Evolutionary conservation across 1,140 invertebrate species (phyloP).

Genomic region (Drosophila pandora): DNA sequence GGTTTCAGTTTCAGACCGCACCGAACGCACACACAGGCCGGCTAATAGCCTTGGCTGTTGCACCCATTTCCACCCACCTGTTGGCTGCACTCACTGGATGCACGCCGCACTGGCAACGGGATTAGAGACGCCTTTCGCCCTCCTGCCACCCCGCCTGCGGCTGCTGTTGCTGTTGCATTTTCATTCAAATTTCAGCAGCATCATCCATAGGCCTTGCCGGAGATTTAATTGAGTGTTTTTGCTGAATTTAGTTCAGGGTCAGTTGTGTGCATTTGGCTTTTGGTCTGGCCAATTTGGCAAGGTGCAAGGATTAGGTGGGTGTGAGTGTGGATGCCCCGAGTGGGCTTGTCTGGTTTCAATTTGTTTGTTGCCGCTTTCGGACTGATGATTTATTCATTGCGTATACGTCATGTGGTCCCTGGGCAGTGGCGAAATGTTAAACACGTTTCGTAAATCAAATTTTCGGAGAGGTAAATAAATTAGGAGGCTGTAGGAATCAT

Average conservation of each 20-base stretch:
- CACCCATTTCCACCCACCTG: slow-evolving; percentile 53
- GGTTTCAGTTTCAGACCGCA: slow-evolving; percentile 36
- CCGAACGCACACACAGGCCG: slow-evolving; percentile 6
- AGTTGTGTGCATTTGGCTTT: slow-evolving; percentile 60
- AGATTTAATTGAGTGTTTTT: slow-evolving; percentile 66
- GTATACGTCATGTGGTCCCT: slow-evolving; percentile 62
- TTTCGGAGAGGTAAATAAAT: slow-evolving; percentile 13
- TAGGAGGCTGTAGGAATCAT: not conserved
- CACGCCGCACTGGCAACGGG: slow-evolving; percentile 44
- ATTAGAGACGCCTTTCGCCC: slow-evolving; percentile 47
- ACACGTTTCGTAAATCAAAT: slow-evolving; percentile 33
- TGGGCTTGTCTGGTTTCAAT: slow-evolving; percentile 13
- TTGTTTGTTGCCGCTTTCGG: slow-evolving; percentile 8
- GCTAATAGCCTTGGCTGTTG: slow-evolving; percentile 33
- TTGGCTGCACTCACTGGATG: slow-evolving; percentile 59
- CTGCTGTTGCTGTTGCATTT: slow-evolving; percentile 13
- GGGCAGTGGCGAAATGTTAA: slow-evolving; percentile 29
- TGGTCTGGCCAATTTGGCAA: slow-evolving; percentile 55
- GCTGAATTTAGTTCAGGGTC: slow-evolving; percentile 76
- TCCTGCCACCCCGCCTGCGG: slow-evolving; percentile 9
- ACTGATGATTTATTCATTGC: slow-evolving; percentile 66
- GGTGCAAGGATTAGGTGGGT: slow-evolving; percentile 7
- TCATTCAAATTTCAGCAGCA: slow-evolving; percentile 61
- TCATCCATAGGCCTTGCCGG: slow-evolving; percentile 36
- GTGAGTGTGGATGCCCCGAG: not conserved